Conservation (phyloP, 1,140 invertebrate species). For the Lineus longissimus region DNA sequence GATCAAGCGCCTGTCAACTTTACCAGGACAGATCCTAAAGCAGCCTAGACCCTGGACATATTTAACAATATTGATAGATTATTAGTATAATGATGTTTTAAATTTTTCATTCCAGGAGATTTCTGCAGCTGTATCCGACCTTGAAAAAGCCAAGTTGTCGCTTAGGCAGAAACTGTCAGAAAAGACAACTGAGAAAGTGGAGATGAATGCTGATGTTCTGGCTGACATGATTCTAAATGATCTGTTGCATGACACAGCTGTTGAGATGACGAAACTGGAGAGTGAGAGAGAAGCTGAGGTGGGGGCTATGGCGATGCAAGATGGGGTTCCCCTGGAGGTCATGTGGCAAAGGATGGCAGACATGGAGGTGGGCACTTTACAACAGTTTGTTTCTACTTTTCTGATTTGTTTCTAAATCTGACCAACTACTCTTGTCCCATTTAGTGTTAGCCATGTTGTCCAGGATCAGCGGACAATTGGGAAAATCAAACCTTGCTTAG, state of each 20-base stretch:
- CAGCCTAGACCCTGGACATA: too few species aligned
- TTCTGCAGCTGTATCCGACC: background rate
- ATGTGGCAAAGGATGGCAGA: conserved; percentile 32
- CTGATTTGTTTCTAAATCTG: too few species aligned
- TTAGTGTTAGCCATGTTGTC: too few species aligned
- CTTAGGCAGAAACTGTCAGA: background rate
- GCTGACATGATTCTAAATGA: conserved; percentile 31
- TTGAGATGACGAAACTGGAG: conserved; percentile 23
- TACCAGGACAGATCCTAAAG: too few species aligned
- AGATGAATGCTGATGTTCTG: conserved; percentile 18
- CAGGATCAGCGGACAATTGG: too few species aligned
- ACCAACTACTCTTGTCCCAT: too few species aligned
- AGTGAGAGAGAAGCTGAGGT: conserved; percentile 11
- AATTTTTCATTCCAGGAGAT: conserved; percentile 5
- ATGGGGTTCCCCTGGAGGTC: conserved; percentile 36
- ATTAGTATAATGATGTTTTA: too few species aligned
- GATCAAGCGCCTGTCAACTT: too few species aligned
- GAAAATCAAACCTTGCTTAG: too few species aligned
- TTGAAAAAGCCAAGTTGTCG: background rate
- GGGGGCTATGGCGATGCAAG: conserved; percentile 27
- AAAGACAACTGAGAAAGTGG: background rate
- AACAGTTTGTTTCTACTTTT: background rate
- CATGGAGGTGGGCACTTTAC: conserved; percentile 35
- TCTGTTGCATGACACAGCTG: conserved; percentile 25
- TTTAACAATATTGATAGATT: too few species aligned